Evolutionary conservation across 1,140 invertebrate species (phyloP), one percentile per base, ranked within the genome.

Genomic region (Cotesia glomerata): DNA sequence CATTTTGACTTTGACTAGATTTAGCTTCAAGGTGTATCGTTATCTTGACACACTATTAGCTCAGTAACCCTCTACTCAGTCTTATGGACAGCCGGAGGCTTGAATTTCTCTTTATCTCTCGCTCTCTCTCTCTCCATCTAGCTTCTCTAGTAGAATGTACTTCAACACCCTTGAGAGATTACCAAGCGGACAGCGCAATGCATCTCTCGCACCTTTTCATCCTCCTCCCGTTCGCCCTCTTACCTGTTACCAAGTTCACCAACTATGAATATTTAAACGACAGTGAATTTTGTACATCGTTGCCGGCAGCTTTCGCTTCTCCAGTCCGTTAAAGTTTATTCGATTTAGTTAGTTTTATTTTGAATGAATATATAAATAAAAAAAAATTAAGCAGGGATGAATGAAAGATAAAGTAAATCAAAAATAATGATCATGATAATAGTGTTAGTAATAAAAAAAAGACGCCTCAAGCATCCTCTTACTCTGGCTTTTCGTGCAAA

Each of bases 201-300:
- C 26, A 45, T 45, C 56, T 56, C 52, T 59, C 7, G 51, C 32
- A 45, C 13, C 56, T 26, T 32, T 34, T 54, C 14, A 54, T n/a
- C 4, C n/a, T 35, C 64, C 36, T 52, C 49, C 58, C 34, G 63
- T 34, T 45, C 35, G 45, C 63, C 16, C 69, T 68, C 63, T 26
- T 52, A 52, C 39, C 45, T 56, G 7, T 16, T 34, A 34, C 39
- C 52, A 59, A 39, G 18, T 35, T 49, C 58, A 26, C 35, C 3
- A 66, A 62, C 51, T 54, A 72, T 75, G 74, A 75, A 75, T 75
- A 75, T 75, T 72, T 75, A 72, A 69, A 69, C 66, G 32, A 63
- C 8, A 11, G 39, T 45, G 66, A 69, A 72, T 72, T 72, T 72
- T 64, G 65, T 70, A 69, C 51, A 11, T 69, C 45, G 59, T 49